Evolutionary conservation across 23 tunicate species (phyloP).

Genomic region (Styela plicata): DNA sequence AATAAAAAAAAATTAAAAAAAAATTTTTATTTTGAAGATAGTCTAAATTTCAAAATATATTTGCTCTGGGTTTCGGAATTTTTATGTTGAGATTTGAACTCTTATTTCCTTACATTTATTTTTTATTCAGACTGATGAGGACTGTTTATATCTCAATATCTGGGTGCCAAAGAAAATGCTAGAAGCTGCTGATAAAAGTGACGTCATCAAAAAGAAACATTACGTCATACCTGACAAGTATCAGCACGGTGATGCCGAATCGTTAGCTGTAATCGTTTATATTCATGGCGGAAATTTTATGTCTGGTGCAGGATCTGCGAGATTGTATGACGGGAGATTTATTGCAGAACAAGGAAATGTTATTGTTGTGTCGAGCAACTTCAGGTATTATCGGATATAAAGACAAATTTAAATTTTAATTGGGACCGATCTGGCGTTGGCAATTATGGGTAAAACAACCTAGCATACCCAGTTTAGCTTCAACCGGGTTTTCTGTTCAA

Average conservation of each 20-base stretch:
- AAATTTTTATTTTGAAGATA: too few species aligned
- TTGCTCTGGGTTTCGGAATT: too few species aligned
- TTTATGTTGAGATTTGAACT: too few species aligned
- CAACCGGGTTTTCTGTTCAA: too few species aligned
- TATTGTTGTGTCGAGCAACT: conserved; percentile 77
- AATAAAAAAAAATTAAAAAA: too few species aligned
- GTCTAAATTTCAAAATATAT: too few species aligned
- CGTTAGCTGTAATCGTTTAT: conserved; percentile 60
- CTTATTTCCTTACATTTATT: too few species aligned
- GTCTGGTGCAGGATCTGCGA: conserved; percentile 70
- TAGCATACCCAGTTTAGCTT: too few species aligned
- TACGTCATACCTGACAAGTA: conserved; percentile 23
- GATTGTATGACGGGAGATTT: conserved; percentile 63
- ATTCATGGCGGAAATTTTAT: conserved; percentile 78
- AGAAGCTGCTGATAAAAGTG: not conserved
- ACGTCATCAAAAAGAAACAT: conserved; percentile 5
- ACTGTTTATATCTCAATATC: conserved; percentile 72
- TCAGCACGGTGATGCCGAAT: conserved; percentile 3
- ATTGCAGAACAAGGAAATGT: conserved; percentile 72
- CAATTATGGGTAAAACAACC: too few species aligned
- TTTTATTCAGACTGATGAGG: conserved; percentile 54
- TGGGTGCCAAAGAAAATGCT: conserved; percentile 59
- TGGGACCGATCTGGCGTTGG: too few species aligned
- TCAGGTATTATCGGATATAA: too few species aligned
- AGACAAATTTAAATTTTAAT: too few species aligned